phyloP scores from a whole-genome alignment of 2,113 vertebrate genomes.

The Ameiurus melas region DNA sequence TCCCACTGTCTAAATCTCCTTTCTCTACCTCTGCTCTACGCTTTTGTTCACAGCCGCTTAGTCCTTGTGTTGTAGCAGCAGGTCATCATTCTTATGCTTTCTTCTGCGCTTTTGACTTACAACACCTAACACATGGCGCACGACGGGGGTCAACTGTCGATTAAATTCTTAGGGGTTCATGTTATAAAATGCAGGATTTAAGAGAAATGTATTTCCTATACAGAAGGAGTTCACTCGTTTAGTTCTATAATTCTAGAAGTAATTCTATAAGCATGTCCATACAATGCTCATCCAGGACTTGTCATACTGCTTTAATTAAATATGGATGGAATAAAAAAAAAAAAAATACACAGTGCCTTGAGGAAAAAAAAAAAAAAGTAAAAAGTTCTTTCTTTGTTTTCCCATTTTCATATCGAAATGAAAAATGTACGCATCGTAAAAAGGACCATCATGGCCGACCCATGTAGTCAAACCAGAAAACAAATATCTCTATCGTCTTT shows the following conservation, averaged over 20 bases:
- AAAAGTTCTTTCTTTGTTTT: background rate
- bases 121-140: slow-evolving; percentile 41
- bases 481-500: slow-evolving; percentile 40
- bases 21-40: slow-evolving; percentile 25
- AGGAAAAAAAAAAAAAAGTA: background rate
- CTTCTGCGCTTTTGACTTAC: slow-evolving; percentile 47
- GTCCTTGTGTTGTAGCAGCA: slow-evolving; percentile 45
- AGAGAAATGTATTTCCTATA: slow-evolving; percentile 18
- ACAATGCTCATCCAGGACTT: background rate
- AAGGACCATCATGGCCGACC: background rate
- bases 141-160: slow-evolving; percentile 32
- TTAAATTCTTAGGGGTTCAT: slow-evolving; percentile 21
- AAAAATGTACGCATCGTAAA: background rate
- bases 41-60: slow-evolving; percentile 49
- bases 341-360: background rate
- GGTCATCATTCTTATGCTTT: slow-evolving; percentile 48
- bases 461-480: background rate
- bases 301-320: background rate
- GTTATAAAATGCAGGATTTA: background rate
- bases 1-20: slow-evolving; percentile 53
- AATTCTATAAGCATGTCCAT: background rate
- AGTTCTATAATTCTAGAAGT: background rate
- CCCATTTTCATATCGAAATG: background rate
- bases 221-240: background rate
- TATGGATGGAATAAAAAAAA: background rate